A percentile compares a stretch with the other conserved stretches of the same genome.
Conservation (phyloP, 2,797 vertebrate species). For the Manis javanica region DNA sequence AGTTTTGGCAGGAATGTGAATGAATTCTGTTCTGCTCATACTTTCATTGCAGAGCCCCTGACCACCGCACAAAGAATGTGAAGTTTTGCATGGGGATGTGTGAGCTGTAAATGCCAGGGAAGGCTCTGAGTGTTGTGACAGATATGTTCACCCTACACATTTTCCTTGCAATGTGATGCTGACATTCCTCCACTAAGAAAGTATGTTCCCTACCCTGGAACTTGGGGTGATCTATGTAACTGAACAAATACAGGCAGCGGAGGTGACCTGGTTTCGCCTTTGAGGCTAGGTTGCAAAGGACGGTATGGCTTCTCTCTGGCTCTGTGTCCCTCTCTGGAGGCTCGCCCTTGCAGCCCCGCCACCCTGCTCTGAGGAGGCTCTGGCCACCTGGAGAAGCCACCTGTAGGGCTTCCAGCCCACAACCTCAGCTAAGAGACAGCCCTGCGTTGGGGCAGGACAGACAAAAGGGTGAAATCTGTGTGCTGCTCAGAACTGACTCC, state of each 20-base stretch:
- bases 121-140: background rate
- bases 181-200: background rate
- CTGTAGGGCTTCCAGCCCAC: background rate
- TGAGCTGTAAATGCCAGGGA: background rate
- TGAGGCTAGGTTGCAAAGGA: background rate
- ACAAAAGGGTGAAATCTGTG: fast-evolving
- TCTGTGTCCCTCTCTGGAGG: background rate
- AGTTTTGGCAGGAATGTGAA: background rate
- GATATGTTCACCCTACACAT: background rate
- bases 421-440: background rate
- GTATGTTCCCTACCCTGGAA: background rate
- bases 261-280: background rate
- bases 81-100: too few species aligned
- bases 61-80: background rate
- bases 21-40: background rate
- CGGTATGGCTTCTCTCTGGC: background rate
- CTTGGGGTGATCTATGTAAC: background rate
- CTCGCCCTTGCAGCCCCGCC: background rate
- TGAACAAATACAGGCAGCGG: background rate
- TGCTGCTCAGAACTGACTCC: background rate
- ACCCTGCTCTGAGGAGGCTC: background rate
- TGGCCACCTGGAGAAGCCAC: background rate
- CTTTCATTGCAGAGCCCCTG: background rate
- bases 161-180: background rate
- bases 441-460: background rate